phyloP scores from a whole-genome alignment of 2,797 vertebrate genomes.

The Rhinella marina region DNA sequence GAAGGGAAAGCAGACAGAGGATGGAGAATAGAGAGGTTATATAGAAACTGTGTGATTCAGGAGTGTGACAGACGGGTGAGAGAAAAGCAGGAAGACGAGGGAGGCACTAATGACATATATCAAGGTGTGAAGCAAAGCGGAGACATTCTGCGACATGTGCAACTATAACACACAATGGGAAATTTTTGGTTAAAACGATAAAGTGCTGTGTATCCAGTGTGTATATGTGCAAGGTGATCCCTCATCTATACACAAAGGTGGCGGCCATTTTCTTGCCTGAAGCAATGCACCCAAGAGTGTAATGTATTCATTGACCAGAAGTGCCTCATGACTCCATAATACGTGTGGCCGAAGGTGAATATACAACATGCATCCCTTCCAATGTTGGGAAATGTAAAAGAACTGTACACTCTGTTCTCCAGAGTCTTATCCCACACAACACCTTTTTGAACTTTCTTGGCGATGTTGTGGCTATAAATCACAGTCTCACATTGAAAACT shows the following conservation, averaged over 20 bases:
- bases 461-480: no score
- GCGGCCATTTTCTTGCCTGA: not conserved
- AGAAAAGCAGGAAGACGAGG: slow-evolving; percentile 9
- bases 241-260: not conserved
- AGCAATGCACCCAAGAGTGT: not conserved
- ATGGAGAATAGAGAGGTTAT: slow-evolving; percentile 13
- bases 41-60: slow-evolving; percentile 28
- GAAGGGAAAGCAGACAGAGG: slow-evolving; percentile 34
- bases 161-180: not conserved
- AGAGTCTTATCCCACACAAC: no score
- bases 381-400: not conserved
- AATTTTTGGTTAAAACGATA: not conserved
- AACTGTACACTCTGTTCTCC: no score
- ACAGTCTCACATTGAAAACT: no score
- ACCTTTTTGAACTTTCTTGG: no score
- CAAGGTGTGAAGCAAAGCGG: not conserved
- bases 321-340: not conserved
- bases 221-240: not conserved
- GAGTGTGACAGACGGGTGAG: slow-evolving; percentile 36
- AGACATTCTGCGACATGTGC: slow-evolving; percentile 16
- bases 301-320: not conserved
- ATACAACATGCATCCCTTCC: not conserved
- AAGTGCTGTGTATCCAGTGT: not conserved
- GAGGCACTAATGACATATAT: slow-evolving; percentile 13
- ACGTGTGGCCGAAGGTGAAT: no score